Percentiles rank a stretch among this genome's conserved stretches.
These are phyloP conservation scores for Tor tambroides DNA, from an alignment of 2,113 vertebrate species.

Conservation along the genomic window DNA sequence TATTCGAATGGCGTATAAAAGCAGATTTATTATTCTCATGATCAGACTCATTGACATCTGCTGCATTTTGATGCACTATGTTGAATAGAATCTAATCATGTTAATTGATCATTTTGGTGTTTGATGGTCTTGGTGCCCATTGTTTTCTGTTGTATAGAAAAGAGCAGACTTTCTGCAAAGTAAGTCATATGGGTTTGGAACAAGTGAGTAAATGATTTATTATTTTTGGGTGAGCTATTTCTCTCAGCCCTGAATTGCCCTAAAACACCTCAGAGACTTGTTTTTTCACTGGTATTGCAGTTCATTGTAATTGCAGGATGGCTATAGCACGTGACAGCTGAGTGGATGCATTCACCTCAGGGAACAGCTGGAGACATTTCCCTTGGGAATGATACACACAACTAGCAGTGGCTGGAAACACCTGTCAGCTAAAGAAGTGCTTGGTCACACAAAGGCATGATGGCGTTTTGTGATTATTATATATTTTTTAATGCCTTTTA, in stretches of 20 bases:
- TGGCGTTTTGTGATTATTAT: background rate
- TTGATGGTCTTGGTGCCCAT: background rate
- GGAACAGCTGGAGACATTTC: slow-evolving; percentile 20
- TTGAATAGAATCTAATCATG: background rate
- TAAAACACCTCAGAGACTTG: background rate
- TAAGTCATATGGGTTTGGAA: background rate
- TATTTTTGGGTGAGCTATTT: background rate
- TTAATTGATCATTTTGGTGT: background rate
- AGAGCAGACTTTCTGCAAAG: background rate
- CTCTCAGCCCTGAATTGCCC: background rate
- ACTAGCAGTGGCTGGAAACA: background rate
- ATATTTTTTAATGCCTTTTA: background rate
- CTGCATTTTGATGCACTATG: background rate
- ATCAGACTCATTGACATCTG: background rate
- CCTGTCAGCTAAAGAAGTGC: background rate
- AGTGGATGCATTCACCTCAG: background rate
- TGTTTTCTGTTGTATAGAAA: background rate
- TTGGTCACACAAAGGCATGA: background rate
- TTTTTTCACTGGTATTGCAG: background rate
- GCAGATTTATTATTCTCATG: background rate
- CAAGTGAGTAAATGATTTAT: background rate
- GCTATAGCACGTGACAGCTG: background rate
- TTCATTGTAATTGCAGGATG: background rate
- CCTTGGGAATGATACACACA: background rate
- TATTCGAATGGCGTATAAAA: background rate